These are phyloP conservation scores for Pelmatolapia mariae DNA, from an alignment of 2,113 vertebrate genomes.

Conservation along the genomic window DNA sequence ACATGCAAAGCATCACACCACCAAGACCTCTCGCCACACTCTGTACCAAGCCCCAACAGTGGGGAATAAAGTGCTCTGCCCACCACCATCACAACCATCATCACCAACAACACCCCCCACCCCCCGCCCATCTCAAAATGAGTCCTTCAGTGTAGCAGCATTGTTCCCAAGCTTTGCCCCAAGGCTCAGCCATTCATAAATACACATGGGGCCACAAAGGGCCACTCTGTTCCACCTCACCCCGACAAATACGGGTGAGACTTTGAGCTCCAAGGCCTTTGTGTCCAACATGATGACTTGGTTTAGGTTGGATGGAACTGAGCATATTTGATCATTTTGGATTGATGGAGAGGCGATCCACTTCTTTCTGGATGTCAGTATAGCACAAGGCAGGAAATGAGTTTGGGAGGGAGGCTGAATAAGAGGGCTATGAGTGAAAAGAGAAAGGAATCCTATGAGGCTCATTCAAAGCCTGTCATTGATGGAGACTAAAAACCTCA, in stretches of 20 bases:
- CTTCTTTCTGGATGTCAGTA: background rate
- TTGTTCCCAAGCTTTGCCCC: slow-evolving; percentile 63
- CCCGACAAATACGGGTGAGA: slow-evolving; percentile 54
- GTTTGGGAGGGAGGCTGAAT: background rate
- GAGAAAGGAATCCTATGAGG: background rate
- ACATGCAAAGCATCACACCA: slow-evolving; percentile 33
- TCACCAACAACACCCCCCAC: slow-evolving; percentile 38
- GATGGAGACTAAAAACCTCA: background rate
- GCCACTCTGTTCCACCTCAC: slow-evolving; percentile 53
- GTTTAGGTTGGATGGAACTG: slow-evolving; percentile 35
- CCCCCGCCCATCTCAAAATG: slow-evolving; percentile 64
- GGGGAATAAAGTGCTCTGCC: slow-evolving; percentile 46
- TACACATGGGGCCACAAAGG: slow-evolving; percentile 64
- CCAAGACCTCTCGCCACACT: slow-evolving; percentile 61
- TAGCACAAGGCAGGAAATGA: slow-evolving; percentile 1
- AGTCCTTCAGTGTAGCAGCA: slow-evolving; percentile 65
- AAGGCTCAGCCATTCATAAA: slow-evolving; percentile 72
- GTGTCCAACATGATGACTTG: background rate
- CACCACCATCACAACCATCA: slow-evolving; percentile 2
- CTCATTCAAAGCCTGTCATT: background rate
- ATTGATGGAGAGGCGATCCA: slow-evolving; percentile 21
- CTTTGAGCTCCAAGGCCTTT: slow-evolving; percentile 47
- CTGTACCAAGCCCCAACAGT: slow-evolving; percentile 75
- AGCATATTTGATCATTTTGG: slow-evolving; percentile 29
- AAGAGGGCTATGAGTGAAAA: background rate